Base-by-base conservation (phyloP, 2,888 invertebrate genomes). In the Biston stratarius region DNA sequence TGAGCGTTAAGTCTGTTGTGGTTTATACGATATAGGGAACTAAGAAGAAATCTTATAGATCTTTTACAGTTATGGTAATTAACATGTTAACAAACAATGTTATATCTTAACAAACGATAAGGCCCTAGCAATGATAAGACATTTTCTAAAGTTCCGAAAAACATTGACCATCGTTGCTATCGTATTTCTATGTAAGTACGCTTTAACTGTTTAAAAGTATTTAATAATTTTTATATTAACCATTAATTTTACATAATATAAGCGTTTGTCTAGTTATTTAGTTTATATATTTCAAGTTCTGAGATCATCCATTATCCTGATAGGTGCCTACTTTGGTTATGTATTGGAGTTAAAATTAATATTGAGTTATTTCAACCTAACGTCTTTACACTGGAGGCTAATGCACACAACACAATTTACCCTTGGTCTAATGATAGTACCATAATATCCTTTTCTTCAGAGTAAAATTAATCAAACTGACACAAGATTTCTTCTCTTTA, bases 101-200 rank as follows among this genome's bases (percentile, higher is more conserved):
- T 78, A 88, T 38, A 9, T 80, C 83, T 75, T 76, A 74, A 79
- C 69, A 71, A 76, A 68, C 70, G 69, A 70, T 65, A 78, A 70
- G 80, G 72, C 79, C 81, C 79, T 85, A 88, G 92, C 88, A 81
- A 93, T 93, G 93, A 89, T 91, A 90, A 92, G 88, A 77, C 90
- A 89, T 84, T 84, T 82, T 71, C 77, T 89, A 76, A 92, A 91
- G 85, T 89, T 87, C 76, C 89, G 92, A 80, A 92, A 91, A 82
- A 90, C 89, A 82, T 74, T 91, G 74, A 85, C 87, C 75, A 83
- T 85, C 77, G 79, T 86, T 77, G 83, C 83, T 77, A 74, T 90
- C 78, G 73, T 89, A 72, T 84, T 79, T 83, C 74, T 90, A 79
- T 73, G 92, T 92, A 83, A 91, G 92, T 91, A 83, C 44, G 64